phyloP scores from a whole-genome alignment of 1,140 invertebrate species.

The Dreissena rostriformis region DNA sequence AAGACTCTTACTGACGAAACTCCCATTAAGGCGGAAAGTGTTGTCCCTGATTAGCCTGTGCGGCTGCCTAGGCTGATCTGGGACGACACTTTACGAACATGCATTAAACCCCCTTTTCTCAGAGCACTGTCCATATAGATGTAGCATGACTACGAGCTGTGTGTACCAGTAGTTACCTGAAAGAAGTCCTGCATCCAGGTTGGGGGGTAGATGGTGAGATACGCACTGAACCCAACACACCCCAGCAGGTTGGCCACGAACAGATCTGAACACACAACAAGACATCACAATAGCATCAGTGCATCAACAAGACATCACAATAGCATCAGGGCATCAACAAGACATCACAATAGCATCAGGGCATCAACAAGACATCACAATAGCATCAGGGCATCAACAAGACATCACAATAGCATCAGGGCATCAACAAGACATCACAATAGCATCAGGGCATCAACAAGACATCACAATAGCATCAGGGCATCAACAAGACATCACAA shows the following conservation, averaged over 20 bases:
- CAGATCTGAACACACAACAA: conserved; percentile 72
- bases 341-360: background rate
- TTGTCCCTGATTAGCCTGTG: too few species aligned
- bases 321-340: background rate
- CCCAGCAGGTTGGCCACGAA: conserved; percentile 74
- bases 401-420: background rate
- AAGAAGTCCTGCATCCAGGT: conserved; percentile 68
- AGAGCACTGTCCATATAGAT: too few species aligned
- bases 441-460: background rate
- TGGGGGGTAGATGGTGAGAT: conserved; percentile 76
- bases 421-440: background rate
- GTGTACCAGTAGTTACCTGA: conserved; percentile 65
- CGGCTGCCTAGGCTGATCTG: too few species aligned
- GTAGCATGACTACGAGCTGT: too few species aligned
- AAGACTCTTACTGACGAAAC: too few species aligned
- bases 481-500: background rate
- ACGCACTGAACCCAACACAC: conserved; percentile 65
- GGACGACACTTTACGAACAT: too few species aligned
- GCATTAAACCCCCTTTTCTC: too few species aligned
- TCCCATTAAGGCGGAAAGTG: too few species aligned
- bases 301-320: background rate
- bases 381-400: background rate
- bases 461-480: background rate
- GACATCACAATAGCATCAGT: too few species aligned
- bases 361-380: background rate